Conservation (phyloP, 2,888 invertebrate species). For the Balanococcus diminutus region DNA sequence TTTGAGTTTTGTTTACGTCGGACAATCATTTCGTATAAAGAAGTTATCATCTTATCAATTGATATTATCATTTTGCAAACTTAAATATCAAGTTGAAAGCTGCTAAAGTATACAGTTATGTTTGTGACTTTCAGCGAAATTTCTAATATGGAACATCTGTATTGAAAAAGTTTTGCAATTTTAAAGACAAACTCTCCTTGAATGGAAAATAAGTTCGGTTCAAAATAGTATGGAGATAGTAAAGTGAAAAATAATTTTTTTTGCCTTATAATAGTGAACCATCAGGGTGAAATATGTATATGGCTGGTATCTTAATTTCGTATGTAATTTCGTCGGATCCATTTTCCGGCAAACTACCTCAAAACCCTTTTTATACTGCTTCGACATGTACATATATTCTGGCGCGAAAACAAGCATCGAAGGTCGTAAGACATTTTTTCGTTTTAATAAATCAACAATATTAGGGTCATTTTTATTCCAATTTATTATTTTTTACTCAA, state of each 20-base stretch:
- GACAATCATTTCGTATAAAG: background rate
- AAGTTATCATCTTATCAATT: constrained; percentile 23
- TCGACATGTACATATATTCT: background rate
- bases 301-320: constrained; percentile 6
- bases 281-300: constrained; percentile 1
- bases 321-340: constrained; percentile 27
- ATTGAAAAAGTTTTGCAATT: constrained; percentile 31
- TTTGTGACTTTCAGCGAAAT: constrained; percentile 3
- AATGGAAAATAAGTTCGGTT: constrained; percentile 18
- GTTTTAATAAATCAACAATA: constrained; percentile 22
- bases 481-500: constrained; percentile 15
- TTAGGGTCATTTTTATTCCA: constrained; percentile 22
- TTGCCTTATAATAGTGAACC: background rate
- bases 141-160: background rate
- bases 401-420: background rate
- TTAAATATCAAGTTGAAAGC: background rate
- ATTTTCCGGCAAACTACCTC: constrained; percentile 13
- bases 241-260: constrained; percentile 14
- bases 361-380: constrained; percentile 5
- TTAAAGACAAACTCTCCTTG: constrained; percentile 8
- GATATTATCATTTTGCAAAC: background rate
- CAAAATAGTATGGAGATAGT: constrained; percentile 13
- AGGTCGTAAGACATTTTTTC: constrained; percentile 14
- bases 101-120: constrained; percentile 13
- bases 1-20: background rate